phyloP scores from a whole-genome alignment of 2,113 vertebrate species.

The Pimephales promelas region DNA sequence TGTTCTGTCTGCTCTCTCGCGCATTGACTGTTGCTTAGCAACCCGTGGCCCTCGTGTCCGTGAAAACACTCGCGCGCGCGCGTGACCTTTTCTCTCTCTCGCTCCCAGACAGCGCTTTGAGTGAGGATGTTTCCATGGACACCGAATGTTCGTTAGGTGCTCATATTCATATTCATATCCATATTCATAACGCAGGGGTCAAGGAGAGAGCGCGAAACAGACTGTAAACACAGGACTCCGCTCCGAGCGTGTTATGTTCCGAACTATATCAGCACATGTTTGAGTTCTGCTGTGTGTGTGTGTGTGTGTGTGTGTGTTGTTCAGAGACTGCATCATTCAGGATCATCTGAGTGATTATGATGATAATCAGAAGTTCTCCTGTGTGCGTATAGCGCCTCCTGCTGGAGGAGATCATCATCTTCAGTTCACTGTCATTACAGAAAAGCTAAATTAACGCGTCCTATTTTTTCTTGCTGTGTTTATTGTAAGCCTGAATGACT shows the following conservation, averaged over 20 bases:
- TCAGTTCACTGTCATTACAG: no score
- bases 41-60: slow-evolving; percentile 54
- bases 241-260: no score
- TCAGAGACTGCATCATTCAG: no score
- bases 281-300: no score
- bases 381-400: neutral
- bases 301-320: no score
- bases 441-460: no score
- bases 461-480: no score
- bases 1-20: slow-evolving; percentile 38
- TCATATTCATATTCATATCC: neutral
- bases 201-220: neutral
- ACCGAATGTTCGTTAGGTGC: neutral
- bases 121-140: neutral
- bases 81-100: neutral
- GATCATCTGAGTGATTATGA: no score
- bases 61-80: slow-evolving; percentile 30
- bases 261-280: no score
- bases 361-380: neutral
- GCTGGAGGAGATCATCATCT: neutral
- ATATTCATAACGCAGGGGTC: neutral
- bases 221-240: neutral
- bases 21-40: slow-evolving; percentile 62
- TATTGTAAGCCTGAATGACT: no score
- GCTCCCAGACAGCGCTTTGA: neutral